phyloP scores from a whole-genome alignment of 1,140 invertebrate species.

The Papilio dardanus region DNA sequence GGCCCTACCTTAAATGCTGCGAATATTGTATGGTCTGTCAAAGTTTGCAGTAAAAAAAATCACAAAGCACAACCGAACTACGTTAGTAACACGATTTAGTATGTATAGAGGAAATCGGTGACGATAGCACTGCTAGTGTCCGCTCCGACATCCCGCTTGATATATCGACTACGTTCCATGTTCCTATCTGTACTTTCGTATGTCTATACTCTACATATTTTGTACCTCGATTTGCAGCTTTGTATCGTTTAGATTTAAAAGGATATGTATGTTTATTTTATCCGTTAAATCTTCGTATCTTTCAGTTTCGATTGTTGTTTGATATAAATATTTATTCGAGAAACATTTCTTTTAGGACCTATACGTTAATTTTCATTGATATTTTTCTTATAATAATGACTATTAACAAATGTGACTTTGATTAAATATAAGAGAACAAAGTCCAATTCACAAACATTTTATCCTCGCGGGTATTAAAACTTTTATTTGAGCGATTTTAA shows the following conservation, averaged over 20 bases:
- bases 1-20: too few relatives aligned
- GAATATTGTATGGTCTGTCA: too few relatives aligned
- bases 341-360: too few relatives aligned
- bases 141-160: background rate
- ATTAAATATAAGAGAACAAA: background rate
- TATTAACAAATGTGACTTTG: background rate
- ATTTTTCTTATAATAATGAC: too few relatives aligned
- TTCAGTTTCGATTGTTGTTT: too few relatives aligned
- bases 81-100: background rate
- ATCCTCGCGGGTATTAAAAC: background rate
- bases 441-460: background rate
- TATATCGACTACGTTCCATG: background rate
- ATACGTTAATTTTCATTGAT: too few relatives aligned
- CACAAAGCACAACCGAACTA: background rate
- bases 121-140: background rate
- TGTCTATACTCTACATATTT: background rate
- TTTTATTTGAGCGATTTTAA: slow-evolving; percentile 4
- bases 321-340: too few relatives aligned
- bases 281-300: too few relatives aligned
- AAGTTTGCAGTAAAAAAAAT: too few relatives aligned
- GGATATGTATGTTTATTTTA: too few relatives aligned
- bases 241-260: background rate
- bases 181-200: background rate
- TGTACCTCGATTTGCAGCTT: background rate
- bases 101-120: background rate